phyloP scores from a whole-genome alignment of 2,888 invertebrate species.

The Tortrix viridana region DNA sequence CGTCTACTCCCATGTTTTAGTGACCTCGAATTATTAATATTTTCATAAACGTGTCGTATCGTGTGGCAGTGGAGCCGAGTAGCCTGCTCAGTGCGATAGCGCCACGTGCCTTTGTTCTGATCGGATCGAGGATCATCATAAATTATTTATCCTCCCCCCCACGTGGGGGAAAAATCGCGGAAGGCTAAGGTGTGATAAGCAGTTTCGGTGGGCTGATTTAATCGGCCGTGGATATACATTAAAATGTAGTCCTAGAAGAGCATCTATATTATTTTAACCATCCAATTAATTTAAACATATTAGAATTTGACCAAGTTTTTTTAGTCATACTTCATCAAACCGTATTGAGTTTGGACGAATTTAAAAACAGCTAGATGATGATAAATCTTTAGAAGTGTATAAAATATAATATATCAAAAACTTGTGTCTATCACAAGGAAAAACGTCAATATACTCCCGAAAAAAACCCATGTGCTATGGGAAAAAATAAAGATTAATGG shows the following conservation, averaged over 20 bases:
- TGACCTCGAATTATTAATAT: background rate
- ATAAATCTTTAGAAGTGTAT: too few species aligned
- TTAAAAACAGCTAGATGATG: too few species aligned
- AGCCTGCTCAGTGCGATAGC: slow-evolving; percentile 58
- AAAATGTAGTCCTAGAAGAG: background rate
- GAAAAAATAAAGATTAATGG: too few species aligned
- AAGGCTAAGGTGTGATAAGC: slow-evolving; percentile 24
- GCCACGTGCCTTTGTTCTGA: slow-evolving; percentile 70
- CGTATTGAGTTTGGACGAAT: too few species aligned
- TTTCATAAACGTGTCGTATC: slow-evolving; percentile 31
- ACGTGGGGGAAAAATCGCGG: slow-evolving; percentile 47
- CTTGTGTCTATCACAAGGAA: too few species aligned
- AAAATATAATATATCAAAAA: too few species aligned
- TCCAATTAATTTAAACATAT: too few species aligned
- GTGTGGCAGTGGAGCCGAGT: slow-evolving; percentile 45
- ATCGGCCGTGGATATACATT: background rate
- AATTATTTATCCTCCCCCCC: slow-evolving; percentile 69
- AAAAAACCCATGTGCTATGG: too few species aligned
- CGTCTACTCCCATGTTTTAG: background rate
- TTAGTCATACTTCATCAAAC: too few species aligned
- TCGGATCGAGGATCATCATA: slow-evolving; percentile 66
- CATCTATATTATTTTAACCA: background rate
- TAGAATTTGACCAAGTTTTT: too few species aligned
- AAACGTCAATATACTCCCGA: too few species aligned
- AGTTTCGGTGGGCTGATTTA: slow-evolving; percentile 4